Conservation (phyloP, 2,888 invertebrate genomes). For the Coenonympha arcania region DNA sequence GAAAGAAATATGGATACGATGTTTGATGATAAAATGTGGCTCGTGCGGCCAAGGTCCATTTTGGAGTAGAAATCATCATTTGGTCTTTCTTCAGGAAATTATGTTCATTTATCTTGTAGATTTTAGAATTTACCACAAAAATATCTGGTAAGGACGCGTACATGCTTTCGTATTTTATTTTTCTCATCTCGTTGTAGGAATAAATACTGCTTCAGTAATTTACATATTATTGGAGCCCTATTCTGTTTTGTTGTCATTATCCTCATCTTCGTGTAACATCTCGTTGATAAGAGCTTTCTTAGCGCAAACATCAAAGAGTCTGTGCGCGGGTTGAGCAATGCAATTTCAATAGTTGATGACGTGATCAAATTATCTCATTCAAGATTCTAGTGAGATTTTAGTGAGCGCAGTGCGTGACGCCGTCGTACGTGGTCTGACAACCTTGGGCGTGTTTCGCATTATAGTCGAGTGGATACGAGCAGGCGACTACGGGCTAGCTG, state of each 20-base stretch:
- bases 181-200: background rate
- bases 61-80: background rate
- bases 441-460: constrained; percentile 53
- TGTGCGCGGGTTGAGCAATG: background rate
- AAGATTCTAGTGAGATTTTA: constrained; percentile 42
- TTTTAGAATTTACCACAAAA: background rate
- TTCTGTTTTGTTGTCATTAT: background rate
- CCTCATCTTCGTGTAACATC: background rate
- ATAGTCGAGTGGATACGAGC: constrained; percentile 38
- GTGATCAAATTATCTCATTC: constrained; percentile 36
- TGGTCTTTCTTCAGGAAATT: background rate
- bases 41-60: constrained; percentile 1
- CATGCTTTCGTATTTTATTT: background rate
- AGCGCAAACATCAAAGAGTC: constrained; percentile 5
- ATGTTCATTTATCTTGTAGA: background rate
- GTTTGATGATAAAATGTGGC: constrained; percentile 7
- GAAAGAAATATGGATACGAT: constrained; percentile 5
- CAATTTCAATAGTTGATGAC: constrained; percentile 19
- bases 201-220: no score
- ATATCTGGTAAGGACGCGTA: background rate
- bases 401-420: constrained; percentile 40
- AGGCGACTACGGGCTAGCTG: no score
- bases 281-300: background rate
- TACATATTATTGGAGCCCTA: no score
- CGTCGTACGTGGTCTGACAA: constrained; percentile 38